Conservation (phyloP, 2,113 vertebrate genomes). For the Spermophilus dauricus region DNA sequence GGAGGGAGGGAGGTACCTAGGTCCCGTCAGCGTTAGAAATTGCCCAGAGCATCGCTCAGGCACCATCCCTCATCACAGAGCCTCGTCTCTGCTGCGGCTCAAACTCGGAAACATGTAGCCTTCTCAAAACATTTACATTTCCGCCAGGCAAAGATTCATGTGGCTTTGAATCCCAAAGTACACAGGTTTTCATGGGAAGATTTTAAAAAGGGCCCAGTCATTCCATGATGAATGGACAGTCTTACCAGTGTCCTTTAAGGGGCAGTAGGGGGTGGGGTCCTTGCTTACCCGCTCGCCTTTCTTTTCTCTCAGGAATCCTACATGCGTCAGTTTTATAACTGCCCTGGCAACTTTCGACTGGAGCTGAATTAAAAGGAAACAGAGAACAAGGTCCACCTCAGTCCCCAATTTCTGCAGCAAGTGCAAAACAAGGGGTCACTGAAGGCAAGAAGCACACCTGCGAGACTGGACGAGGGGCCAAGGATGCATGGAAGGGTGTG, state of each 20-base stretch:
- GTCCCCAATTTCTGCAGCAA: background rate
- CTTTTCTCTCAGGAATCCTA: background rate
- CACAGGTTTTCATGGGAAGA: conserved; percentile 79
- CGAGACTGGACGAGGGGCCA: background rate
- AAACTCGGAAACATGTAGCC: conserved; percentile 71
- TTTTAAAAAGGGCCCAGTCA: conserved; percentile 61
- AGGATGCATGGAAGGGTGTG: background rate
- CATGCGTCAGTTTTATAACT: background rate
- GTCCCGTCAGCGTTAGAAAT: conserved; percentile 68
- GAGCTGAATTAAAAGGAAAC: background rate
- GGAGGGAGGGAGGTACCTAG: background rate
- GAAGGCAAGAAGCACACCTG: background rate
- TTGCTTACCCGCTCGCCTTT: background rate
- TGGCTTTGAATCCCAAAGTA: conserved; percentile 78
- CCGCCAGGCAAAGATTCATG: conserved; percentile 83
- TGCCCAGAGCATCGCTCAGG: conserved; percentile 53
- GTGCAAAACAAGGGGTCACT: background rate
- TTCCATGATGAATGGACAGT: conserved; percentile 63
- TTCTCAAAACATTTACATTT: conserved; percentile 88
- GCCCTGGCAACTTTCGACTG: background rate
- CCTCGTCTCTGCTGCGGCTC: conserved; percentile 76
- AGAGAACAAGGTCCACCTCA: background rate
- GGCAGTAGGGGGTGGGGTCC: background rate
- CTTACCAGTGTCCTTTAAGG: conserved; percentile 57
- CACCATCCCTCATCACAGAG: conserved; percentile 54